Conservation (phyloP, 2,797 vertebrate genomes). For the Gallirallus australis region DNA sequence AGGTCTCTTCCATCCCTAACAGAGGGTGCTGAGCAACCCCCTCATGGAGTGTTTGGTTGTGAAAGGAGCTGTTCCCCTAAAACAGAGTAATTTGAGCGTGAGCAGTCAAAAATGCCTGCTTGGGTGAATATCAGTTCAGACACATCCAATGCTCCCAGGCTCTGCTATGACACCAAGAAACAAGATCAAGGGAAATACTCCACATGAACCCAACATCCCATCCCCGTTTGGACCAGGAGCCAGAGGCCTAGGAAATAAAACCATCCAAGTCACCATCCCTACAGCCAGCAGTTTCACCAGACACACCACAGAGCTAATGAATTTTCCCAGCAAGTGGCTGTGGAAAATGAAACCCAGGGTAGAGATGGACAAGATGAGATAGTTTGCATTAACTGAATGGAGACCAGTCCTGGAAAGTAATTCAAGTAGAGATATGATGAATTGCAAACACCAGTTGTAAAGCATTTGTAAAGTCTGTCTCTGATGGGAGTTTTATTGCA, state of each 20-base stretch:
- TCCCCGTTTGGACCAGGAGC: background rate
- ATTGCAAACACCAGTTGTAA: background rate
- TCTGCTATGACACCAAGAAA: background rate
- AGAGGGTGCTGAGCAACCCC: background rate
- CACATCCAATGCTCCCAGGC: background rate
- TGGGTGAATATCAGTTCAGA: background rate
- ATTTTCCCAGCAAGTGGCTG: background rate
- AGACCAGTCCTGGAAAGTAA: background rate
- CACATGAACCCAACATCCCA: background rate
- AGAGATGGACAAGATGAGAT: conserved; percentile 20
- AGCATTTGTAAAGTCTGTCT: background rate
- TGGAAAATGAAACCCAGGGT: background rate
- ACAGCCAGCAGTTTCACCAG: background rate
- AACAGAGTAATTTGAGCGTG: background rate
- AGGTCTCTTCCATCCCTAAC: background rate
- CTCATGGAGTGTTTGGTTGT: background rate
- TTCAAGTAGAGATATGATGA: background rate
- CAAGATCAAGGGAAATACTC: background rate
- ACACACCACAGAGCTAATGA: background rate
- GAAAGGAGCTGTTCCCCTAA: background rate
- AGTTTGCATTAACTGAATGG: background rate
- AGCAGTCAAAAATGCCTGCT: background rate
- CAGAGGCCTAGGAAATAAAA: background rate
- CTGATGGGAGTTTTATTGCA: background rate
- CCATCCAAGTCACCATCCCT: background rate